Conservation (phyloP, 2,888 invertebrate genomes). For the Cheilosia grossa region DNA sequence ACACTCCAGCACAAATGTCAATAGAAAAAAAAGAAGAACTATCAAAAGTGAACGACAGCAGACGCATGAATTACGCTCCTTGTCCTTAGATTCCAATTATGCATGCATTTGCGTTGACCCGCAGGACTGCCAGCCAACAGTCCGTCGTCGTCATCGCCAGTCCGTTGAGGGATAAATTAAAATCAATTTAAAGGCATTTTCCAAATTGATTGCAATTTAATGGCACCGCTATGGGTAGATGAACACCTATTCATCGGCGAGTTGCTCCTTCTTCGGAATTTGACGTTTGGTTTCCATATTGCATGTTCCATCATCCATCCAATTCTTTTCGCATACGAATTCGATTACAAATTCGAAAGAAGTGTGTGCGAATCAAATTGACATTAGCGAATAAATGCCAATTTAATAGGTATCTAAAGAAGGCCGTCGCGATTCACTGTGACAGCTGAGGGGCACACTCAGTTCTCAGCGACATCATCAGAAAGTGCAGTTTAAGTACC, state of each 20-base stretch:
- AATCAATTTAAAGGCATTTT: conserved; percentile 69
- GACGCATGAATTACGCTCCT: conserved; percentile 43
- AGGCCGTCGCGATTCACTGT: conserved; percentile 1
- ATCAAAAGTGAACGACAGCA: background rate
- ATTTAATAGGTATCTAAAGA: conserved; percentile 15
- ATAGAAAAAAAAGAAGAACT: background rate
- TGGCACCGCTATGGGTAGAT: conserved; percentile 8
- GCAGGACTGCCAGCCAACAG: conserved; percentile 56
- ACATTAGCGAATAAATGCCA: conserved; percentile 52
- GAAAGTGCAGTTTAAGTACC: conserved; percentile 42
- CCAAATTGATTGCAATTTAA: conserved; percentile 71
- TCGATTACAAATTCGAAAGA: conserved; percentile 28
- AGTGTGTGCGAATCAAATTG: conserved; percentile 21
- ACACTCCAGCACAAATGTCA: background rate
- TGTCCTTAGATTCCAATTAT: conserved; percentile 67
- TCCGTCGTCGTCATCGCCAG: conserved; percentile 25
- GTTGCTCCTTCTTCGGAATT: background rate
- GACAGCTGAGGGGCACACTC: conserved; percentile 25
- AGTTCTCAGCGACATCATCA: conserved; percentile 35
- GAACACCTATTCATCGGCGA: background rate
- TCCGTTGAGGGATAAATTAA: conserved; percentile 64
- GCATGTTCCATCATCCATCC: background rate
- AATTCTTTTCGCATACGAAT: conserved; percentile 7
- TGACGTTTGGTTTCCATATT: background rate
- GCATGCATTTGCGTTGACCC: conserved; percentile 62